Evolutionary conservation across 2,797 vertebrate genomes (phyloP), one percentile per base, ranked within the genome.

Genomic region (Gambelia wislizenii): DNA sequence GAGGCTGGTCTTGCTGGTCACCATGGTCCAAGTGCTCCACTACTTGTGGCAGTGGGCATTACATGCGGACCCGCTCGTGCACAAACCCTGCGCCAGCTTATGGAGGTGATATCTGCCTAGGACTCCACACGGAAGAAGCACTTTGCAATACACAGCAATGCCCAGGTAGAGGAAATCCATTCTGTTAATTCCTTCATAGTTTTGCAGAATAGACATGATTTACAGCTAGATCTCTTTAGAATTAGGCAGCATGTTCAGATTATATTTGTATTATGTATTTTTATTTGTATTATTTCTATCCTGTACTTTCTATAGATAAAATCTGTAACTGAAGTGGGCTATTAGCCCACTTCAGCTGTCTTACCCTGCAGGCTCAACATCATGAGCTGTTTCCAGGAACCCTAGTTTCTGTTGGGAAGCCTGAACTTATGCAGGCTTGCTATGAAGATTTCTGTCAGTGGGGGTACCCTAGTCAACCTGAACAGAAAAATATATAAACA

Each of bases 1-100:
- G 99, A 64, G 95, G 98, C 90, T 99, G 99, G 99, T 99, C 99
- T 0, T 99, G 99, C 94, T 99, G 99, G 99, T 98, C 99, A 0
- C 96, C 98, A 6, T 99, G 99, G 99, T 99, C 99, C 3, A 98
- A 98, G 95, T 99, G 99, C 94, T 99, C 99, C 0, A 98, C 99
- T 30, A 99, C 98, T 0, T 99, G 99, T n/a, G 99, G 98, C 36
- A 98, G 98, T 44, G 99, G 99, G 27, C 99, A 99, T 95, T 99
- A 98, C 94, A 99, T 98, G 98, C 98, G 99, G 91, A 99, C 98
- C 0, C 98, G 99, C 47, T 98, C 98, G 0, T 99, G 99, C 96
- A 98, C 96, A 44, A 99, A 98, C 95, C 99, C 99, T 0, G 97
- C 98, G 0, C 98, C 99, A 0, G 98, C 98, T 3, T 98, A 99